Percentiles rank a stretch among this genome's conserved stretches.
These are phyloP conservation scores for Carettochelys insculpta DNA, from an alignment of 2,113 vertebrate genomes.

Conservation along the genomic window DNA sequence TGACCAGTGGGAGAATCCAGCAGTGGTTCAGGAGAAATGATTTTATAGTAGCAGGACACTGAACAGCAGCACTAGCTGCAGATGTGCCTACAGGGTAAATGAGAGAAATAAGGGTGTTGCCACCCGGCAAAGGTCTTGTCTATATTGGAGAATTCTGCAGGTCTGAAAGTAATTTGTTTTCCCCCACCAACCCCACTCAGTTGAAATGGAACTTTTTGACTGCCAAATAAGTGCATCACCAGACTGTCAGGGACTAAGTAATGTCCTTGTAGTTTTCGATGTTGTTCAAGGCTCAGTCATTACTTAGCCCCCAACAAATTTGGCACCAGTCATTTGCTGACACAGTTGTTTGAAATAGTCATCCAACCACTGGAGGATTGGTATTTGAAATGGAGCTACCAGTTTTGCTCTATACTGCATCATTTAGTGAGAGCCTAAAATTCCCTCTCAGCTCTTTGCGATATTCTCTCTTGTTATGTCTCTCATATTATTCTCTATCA, in stretches of 20 bases:
- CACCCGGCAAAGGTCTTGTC: not conserved
- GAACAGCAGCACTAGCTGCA: not conserved
- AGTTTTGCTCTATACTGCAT: not conserved
- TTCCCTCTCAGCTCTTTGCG: not conserved
- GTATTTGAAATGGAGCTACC: not conserved
- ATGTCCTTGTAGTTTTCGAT: not conserved
- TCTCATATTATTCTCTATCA: not conserved
- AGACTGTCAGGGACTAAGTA: not conserved
- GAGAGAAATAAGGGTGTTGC: not conserved
- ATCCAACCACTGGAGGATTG: not conserved
- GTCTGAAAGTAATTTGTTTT: not conserved
- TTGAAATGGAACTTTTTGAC: not conserved
- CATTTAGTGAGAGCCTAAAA: not conserved
- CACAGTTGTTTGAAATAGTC: not conserved
- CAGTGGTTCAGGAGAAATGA: not conserved
- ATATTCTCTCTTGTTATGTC: not conserved
- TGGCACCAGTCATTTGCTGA: not conserved
- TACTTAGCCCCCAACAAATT: not conserved
- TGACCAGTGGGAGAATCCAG: not conserved
- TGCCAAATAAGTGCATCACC: not conserved
- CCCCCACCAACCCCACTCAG: too few species aligned
- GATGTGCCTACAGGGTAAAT: not conserved
- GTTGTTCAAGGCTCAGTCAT: not conserved
- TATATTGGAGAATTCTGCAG: not conserved
- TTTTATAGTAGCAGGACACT: not conserved